phyloP scores from a whole-genome alignment of 2,113 vertebrate genomes.

The Delphinus delphis region DNA sequence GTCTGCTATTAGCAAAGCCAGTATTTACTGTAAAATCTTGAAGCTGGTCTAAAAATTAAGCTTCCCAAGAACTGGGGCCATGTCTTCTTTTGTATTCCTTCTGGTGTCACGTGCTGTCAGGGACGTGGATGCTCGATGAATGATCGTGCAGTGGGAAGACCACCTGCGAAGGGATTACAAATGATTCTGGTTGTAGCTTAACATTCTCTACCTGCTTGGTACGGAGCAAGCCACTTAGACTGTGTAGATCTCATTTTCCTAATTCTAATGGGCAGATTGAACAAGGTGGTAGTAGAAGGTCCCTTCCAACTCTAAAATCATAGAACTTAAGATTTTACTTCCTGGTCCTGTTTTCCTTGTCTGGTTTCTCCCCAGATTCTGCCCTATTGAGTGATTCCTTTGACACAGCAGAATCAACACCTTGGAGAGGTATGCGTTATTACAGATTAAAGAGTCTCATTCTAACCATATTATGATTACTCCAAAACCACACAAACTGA shows the following conservation, averaged over 20 bases:
- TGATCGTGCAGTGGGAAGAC: background rate
- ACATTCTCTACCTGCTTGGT: background rate
- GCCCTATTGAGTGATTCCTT: background rate
- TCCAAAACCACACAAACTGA: background rate
- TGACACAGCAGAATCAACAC: background rate
- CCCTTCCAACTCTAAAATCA: background rate
- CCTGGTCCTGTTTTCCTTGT: background rate
- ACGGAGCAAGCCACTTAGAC: background rate
- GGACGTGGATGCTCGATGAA: background rate
- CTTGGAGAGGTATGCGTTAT: background rate
- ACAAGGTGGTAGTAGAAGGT: background rate
- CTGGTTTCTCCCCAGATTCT: background rate
- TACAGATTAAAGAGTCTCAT: background rate
- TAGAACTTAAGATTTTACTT: background rate
- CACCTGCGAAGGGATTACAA: background rate
- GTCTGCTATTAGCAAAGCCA: background rate
- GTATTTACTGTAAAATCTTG: constrained; percentile 27
- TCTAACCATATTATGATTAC: background rate
- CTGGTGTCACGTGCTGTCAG: background rate
- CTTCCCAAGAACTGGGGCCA: background rate
- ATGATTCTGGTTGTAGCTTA: background rate
- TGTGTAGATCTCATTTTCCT: background rate
- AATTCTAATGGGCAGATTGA: background rate
- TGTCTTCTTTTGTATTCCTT: background rate
- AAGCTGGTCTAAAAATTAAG: background rate